phyloP scores from a whole-genome alignment of 2,888 invertebrate genomes.

The Papilio demoleus region DNA sequence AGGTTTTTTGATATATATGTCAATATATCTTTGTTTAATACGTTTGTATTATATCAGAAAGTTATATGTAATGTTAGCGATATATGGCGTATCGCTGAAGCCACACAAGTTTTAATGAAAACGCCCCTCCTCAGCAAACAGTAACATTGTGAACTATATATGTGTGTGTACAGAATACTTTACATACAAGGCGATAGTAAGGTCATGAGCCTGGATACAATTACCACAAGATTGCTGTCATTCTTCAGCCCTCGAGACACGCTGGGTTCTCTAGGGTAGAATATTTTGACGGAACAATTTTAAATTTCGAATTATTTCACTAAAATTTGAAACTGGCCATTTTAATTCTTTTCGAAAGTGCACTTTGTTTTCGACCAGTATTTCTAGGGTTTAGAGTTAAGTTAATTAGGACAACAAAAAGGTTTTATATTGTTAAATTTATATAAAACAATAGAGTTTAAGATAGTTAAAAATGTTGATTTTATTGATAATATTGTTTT shows the following conservation, averaged over 20 bases:
- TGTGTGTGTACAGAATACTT: slow-evolving; percentile 28
- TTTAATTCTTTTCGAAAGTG: neutral
- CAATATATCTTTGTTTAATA: neutral
- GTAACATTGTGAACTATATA: slow-evolving; percentile 33
- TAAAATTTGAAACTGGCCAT: neutral
- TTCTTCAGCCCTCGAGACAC: slow-evolving; percentile 64
- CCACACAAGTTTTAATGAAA: slow-evolving; percentile 79
- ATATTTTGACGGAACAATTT: slow-evolving; percentile 28
- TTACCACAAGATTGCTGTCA: slow-evolving; percentile 75
- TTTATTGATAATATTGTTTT: neutral
- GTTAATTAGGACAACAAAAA: no score
- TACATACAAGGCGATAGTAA: slow-evolving; percentile 46
- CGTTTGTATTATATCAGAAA: slow-evolving; percentile 12
- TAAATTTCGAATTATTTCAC: slow-evolving; percentile 6
- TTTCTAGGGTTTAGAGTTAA: no score
- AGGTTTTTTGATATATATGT: neutral
- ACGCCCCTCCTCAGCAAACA: slow-evolving; percentile 57
- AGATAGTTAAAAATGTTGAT: neutral
- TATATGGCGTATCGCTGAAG: slow-evolving; percentile 51
- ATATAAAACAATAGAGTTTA: no score
- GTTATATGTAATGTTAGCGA: slow-evolving; percentile 16
- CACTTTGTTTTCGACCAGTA: no score
- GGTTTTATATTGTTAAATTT: no score
- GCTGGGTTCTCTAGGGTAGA: slow-evolving; percentile 40
- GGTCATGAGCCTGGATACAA: slow-evolving; percentile 57